A percentile compares a stretch with the other conserved stretches of the same genome.
Conservation (phyloP, 1,140 invertebrate genomes). For the Ganaspis sp. region DNA sequence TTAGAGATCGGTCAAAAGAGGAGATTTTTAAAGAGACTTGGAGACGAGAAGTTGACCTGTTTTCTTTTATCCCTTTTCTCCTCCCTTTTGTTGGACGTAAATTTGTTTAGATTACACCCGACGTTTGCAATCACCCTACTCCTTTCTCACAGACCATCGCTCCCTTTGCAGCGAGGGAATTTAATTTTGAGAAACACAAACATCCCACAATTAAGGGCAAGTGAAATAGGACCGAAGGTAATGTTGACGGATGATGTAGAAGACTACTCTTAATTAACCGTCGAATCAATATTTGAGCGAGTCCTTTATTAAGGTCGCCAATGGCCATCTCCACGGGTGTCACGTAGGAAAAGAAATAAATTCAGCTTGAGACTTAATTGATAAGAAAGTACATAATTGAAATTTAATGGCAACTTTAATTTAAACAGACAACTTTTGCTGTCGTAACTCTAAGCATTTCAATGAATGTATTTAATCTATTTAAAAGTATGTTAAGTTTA, state of each 20-base stretch:
- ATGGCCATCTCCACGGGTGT: constrained; percentile 3
- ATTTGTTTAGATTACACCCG: constrained; percentile 59
- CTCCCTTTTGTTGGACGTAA: constrained; percentile 51
- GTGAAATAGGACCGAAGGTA: constrained; percentile 53
- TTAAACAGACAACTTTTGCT: not conserved
- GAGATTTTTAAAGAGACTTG: not conserved
- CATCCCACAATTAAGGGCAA: constrained; percentile 62
- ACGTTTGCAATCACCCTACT: constrained; percentile 45
- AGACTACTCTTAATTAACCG: constrained; percentile 63
- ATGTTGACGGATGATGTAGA: constrained; percentile 46
- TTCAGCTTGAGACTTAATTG: constrained; percentile 16
- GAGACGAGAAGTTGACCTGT: not conserved
- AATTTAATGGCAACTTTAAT: constrained; percentile 17
- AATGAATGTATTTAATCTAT: not conserved
- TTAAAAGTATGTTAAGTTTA: not conserved
- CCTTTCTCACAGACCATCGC: constrained; percentile 36
- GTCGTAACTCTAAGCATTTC: not conserved
- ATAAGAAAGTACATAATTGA: not conserved
- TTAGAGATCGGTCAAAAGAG: not conserved
- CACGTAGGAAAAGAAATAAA: not conserved
- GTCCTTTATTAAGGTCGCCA: constrained; percentile 15
- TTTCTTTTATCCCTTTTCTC: constrained; percentile 7
- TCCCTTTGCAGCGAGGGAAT: constrained; percentile 38
- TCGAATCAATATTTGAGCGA: constrained; percentile 60
- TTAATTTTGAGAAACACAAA: constrained; percentile 66